Conservation (phyloP, 2,113 vertebrate species). For the Pygoscelis adeliae region DNA sequence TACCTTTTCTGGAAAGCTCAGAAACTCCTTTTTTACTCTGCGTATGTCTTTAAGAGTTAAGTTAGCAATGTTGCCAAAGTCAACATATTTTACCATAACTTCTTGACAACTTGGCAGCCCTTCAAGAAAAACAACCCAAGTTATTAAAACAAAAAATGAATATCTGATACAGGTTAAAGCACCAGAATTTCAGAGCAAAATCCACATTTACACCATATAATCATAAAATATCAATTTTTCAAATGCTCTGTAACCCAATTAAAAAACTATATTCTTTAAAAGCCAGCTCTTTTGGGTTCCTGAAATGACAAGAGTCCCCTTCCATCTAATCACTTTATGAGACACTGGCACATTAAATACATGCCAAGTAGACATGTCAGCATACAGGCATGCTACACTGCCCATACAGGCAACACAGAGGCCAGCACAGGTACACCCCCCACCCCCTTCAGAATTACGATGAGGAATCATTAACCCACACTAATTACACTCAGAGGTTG, state of each 20-base stretch:
- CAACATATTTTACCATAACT: constrained; percentile 86
- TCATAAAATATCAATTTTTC: accelerated
- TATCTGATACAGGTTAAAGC: not conserved
- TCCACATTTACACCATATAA: not conserved
- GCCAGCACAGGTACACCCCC: accelerated
- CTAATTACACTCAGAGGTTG: not conserved
- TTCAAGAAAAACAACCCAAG: constrained; percentile 53
- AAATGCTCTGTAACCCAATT: not conserved
- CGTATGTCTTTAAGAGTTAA: constrained; percentile 80
- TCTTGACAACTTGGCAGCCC: constrained; percentile 77
- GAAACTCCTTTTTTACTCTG: constrained; percentile 86
- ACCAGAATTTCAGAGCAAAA: not conserved
- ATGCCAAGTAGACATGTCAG: accelerated
- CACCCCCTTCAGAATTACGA: not conserved
- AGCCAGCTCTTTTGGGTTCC: not conserved
- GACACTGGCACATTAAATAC: not conserved
- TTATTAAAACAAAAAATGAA: not conserved
- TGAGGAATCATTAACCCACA: not conserved
- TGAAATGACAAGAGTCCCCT: not conserved
- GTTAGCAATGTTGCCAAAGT: constrained; percentile 81
- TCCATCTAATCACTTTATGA: not conserved
- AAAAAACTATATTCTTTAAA: not conserved
- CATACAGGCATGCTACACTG: not conserved
- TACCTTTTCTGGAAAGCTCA: constrained; percentile 86
- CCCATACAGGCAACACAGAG: not conserved